Evolutionary conservation across 2,888 invertebrate species (phyloP), one percentile per base, ranked within the genome.

Genomic region (Platycheirus albimanus): DNA sequence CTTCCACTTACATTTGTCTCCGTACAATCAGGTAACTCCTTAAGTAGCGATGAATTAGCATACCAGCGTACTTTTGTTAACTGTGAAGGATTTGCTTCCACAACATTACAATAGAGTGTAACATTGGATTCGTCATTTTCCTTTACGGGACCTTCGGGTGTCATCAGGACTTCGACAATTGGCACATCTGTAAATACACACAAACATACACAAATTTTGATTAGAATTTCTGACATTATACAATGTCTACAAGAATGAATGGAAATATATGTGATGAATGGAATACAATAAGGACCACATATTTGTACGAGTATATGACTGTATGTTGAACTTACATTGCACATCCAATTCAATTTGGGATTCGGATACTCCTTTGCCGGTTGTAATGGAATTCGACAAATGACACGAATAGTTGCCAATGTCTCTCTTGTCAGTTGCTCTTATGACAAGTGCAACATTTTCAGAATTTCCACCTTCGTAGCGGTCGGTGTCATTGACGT

Each of bases 351-450:
- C 93, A 70, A 96, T 94, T 86, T 92, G 93, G 41, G 94, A 94
- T n/a, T 94, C 93, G 8, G 96, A 95, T 85, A 93, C 93, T 8
- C 95, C 94, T 54, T 94, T 93, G 4, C 96, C 97, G 2, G 45
- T 33, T 43, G 61, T 61, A 28, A 97, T 95, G 28, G 93, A 93
- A 89, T 98, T 98, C 85, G 94, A 93, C 52, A 97, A 93, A 79
- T 94, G 92, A 88, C 98, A 98, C 24, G 94, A 94, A 90, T 98
- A 98, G 87, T 94, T 94, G 61, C 97, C 98, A 91, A 95, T 94
- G 90, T 98, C 98, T 0, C 92, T 92, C 8, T 96, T 93, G 1
- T 93, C 93, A 0, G 96, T 94, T 86, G 96, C 94, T 87, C 93
- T 93, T 86, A 98, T 95, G 76, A 95, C 93, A 51, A 98, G 92